Evolutionary conservation across 1,140 invertebrate species (phyloP), one percentile per base, ranked within the genome.

Genomic region (Phymorhynchus buccinoides): DNA sequence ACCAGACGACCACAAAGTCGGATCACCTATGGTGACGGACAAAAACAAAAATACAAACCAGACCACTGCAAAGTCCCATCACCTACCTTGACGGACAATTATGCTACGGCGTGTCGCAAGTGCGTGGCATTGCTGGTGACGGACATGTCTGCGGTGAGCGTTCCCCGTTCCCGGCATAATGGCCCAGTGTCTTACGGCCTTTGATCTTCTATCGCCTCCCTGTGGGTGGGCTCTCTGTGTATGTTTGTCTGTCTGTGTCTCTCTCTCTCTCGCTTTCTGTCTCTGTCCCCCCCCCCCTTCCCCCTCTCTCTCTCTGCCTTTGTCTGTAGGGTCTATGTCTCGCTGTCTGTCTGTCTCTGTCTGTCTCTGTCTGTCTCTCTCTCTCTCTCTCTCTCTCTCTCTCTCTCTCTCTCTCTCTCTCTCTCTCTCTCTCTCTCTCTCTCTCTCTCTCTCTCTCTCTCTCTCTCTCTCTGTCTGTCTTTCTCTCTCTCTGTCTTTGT

Each of bases 261-360:
- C 62, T n/a, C 27, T 66, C 1, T 35, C 0, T n/a, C 56, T 68
- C 4, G 66, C 30, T 27, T 14, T 52, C 22, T 14, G 12, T 18
- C 48, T 0, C 22, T 52, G 48, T 52, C 48, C 48, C 48, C 48
- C 56, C 56, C 12, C 81, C 56, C 81, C 35, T 32, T 62, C 52
- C 56, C 30, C 22, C 30, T 39, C 16, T 71, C 62, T 83, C 27
- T 71, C 81, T 83, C 3, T 39, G 41, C 37, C 62, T 83, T 27
- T 71, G 48, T 83, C 3, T 39, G 41, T 35, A n/a, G 35, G 48
- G 41, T 56, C 30, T 66, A 14, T 39, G 27, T 27, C 37, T 35
- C 30, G 30, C 37, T 52, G n/a, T 3, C 48, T 52, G 48, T 18
- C 44, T 6, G 7, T 18, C 44, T 48, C 44, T 39, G 3, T 62